phyloP scores from a whole-genome alignment of 2,113 vertebrate genomes.

The Crypturellus undulatus region DNA sequence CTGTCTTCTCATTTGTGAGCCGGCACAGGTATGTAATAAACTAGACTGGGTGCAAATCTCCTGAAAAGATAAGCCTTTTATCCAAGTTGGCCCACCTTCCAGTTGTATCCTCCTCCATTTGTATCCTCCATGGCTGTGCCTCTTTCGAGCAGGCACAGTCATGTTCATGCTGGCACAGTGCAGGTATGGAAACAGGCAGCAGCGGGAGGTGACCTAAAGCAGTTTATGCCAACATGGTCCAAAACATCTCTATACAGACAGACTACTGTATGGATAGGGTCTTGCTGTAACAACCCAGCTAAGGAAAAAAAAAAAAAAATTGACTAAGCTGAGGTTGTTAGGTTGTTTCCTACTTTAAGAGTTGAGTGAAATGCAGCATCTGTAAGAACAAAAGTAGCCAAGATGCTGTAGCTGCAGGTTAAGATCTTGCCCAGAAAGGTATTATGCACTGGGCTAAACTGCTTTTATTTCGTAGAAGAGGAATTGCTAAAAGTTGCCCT shows the following conservation, averaged over 20 bases:
- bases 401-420: neutral
- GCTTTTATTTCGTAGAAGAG: neutral
- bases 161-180: neutral
- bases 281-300: neutral
- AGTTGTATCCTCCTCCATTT: neutral
- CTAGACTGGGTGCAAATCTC: neutral
- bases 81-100: neutral
- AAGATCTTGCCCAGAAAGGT: neutral
- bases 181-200: neutral
- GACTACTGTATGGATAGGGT: neutral
- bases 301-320: neutral
- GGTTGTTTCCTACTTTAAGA: too few relatives aligned
- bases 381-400: neutral
- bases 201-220: neutral
- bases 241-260: neutral
- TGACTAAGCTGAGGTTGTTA: rapidly evolving
- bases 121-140: too few relatives aligned
- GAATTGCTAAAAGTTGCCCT: neutral
- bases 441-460: neutral
- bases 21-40: neutral
- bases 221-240: neutral
- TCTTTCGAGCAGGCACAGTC: too few relatives aligned
- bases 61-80: neutral
- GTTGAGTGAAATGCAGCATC: neutral
- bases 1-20: neutral